These are phyloP conservation scores for Drosophila prosaltans DNA, from an alignment of 1,140 invertebrate genomes.

Conservation along the genomic window DNA sequence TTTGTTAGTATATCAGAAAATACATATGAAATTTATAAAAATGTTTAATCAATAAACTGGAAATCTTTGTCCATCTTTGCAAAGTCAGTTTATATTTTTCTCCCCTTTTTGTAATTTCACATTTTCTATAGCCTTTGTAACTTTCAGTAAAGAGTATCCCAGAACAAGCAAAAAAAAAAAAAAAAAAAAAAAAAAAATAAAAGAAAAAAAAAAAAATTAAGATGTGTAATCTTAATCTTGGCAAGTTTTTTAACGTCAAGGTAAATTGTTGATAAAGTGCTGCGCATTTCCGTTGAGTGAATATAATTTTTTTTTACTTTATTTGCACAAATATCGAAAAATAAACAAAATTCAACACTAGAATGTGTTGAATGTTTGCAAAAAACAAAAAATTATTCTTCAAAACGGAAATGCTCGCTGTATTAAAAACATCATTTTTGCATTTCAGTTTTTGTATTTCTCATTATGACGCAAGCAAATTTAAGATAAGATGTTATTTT, in stretches of 20 bases:
- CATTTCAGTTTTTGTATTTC: background rate
- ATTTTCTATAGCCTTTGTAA: too few relatives aligned
- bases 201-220: background rate
- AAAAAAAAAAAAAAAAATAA: background rate
- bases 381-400: background rate
- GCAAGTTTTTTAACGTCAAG: constrained; percentile 37
- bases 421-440: background rate
- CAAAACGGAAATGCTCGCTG: background rate
- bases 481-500: constrained; percentile 1
- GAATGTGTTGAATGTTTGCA: constrained; percentile 2
- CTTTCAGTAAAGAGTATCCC: background rate
- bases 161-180: background rate
- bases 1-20: too few relatives aligned
- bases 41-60: too few relatives aligned
- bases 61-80: too few relatives aligned
- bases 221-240: constrained; percentile 52
- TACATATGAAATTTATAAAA: too few relatives aligned
- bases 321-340: constrained; percentile 53
- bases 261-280: constrained; percentile 51
- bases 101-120: too few relatives aligned
- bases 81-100: too few relatives aligned
- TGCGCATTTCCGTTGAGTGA: constrained; percentile 74
- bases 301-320: constrained; percentile 59
- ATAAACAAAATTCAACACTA: constrained; percentile 25
- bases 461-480: background rate